These are phyloP conservation scores for Brotogeris chrysoptera DNA, from an alignment of 2,797 vertebrate genomes.

Conservation along the genomic window DNA sequence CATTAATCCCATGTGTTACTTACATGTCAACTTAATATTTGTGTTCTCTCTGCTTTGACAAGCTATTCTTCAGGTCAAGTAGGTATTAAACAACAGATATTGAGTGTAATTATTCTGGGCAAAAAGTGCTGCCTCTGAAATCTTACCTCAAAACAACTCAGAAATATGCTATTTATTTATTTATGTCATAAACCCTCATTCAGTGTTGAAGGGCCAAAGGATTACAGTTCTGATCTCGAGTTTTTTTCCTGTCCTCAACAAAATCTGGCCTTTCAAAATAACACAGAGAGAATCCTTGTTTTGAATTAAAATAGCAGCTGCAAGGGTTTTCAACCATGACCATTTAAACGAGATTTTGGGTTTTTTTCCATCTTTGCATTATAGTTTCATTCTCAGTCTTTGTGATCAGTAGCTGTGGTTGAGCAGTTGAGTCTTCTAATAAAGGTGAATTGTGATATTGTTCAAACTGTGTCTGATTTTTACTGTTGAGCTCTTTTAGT, in stretches of 20 bases:
- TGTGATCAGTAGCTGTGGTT: background rate
- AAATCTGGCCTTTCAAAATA: background rate
- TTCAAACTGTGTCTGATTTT: rapidly evolving
- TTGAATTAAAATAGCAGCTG: background rate
- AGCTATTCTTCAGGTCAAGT: background rate
- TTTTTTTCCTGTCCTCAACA: background rate
- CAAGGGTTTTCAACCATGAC: background rate
- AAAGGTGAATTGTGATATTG: background rate
- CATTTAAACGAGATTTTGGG: background rate
- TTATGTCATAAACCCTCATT: background rate
- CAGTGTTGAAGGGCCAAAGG: background rate
- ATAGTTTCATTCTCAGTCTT: background rate
- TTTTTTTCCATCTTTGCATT: background rate
- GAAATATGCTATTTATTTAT: background rate
- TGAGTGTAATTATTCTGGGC: background rate
- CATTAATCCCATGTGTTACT: background rate
- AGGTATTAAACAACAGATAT: background rate
- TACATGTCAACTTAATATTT: background rate
- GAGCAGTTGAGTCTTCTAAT: background rate
- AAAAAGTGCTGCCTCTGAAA: background rate
- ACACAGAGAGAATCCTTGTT: background rate
- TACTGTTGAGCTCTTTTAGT: background rate
- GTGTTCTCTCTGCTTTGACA: background rate
- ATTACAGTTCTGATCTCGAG: background rate
- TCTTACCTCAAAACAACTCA: background rate